A percentile compares a stretch with the other conserved stretches of the same genome.
These are phyloP conservation scores for Grantiella picta DNA, from an alignment of 2,113 vertebrate genomes.

Conservation along the genomic window DNA sequence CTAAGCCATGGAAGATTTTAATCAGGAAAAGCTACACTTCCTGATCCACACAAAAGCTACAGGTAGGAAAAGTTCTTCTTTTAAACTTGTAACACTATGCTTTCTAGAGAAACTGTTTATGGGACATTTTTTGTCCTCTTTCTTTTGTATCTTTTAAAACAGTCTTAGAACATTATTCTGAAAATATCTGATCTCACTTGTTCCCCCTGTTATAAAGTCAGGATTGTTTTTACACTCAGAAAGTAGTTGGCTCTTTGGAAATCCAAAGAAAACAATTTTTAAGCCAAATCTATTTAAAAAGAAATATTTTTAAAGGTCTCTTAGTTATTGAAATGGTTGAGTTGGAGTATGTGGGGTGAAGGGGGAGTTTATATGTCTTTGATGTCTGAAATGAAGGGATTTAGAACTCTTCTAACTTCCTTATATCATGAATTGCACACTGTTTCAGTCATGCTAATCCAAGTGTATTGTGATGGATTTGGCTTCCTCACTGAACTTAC, in stretches of 20 bases:
- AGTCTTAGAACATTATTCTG: neutral
- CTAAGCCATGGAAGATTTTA: constrained; percentile 74
- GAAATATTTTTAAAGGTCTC: neutral
- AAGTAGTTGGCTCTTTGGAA: neutral
- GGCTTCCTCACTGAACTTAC: neutral
- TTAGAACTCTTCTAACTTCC: constrained; percentile 11
- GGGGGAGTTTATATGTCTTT: neutral
- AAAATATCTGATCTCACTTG: neutral
- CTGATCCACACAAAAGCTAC: constrained; percentile 7
- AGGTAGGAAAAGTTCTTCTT: constrained; percentile 61
- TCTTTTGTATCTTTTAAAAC: neutral
- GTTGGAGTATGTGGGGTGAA: neutral
- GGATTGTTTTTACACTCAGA: neutral
- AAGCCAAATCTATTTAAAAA: neutral
- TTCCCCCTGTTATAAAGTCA: constrained; percentile 12
- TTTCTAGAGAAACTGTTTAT: constrained; percentile 1
- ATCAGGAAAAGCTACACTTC: constrained; percentile 56
- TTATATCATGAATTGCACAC: neutral
- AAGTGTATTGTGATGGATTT: neutral
- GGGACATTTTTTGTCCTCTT: neutral
- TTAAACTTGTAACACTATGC: neutral
- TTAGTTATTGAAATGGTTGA: neutral
- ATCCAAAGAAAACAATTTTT: neutral
- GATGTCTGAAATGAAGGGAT: neutral
- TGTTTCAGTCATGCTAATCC: neutral